Conservation (phyloP, 2,888 invertebrate genomes). For the Caenorhabditis angaria region DNA sequence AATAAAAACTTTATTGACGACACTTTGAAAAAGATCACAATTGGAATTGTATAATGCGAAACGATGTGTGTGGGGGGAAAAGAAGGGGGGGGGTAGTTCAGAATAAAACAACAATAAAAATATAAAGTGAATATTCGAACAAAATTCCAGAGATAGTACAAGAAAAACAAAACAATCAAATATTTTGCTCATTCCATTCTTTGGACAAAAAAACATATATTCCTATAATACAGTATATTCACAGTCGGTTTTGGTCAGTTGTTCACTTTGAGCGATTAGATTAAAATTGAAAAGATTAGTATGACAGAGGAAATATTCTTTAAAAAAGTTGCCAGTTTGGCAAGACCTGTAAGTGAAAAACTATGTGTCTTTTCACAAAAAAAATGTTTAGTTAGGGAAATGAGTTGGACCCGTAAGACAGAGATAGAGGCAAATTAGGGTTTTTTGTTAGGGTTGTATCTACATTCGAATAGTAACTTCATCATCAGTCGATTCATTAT, state of each 20-base stretch:
- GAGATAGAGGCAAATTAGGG: not conserved
- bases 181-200: not conserved
- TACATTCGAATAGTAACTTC: not conserved
- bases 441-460: not conserved
- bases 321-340: not conserved
- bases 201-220: conserved; percentile 13
- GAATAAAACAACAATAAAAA: no score
- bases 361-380: conserved; percentile 11
- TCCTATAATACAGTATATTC: conserved; percentile 13
- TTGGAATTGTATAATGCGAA: no score
- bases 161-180: not conserved
- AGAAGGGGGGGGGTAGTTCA: no score
- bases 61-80: no score
- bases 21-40: no score
- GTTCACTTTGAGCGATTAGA: conserved; percentile 1
- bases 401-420: not conserved
- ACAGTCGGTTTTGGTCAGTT: conserved; percentile 5
- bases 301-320: not conserved
- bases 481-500: not conserved
- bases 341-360: not conserved
- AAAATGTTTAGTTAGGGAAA: not conserved
- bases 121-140: not conserved
- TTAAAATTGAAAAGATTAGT: conserved; percentile 8
- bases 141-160: not conserved
- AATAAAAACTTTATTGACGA: no score